Evolutionary conservation across 2,113 vertebrate genomes (phyloP).

Genomic region (Mesocricetus auratus): DNA sequence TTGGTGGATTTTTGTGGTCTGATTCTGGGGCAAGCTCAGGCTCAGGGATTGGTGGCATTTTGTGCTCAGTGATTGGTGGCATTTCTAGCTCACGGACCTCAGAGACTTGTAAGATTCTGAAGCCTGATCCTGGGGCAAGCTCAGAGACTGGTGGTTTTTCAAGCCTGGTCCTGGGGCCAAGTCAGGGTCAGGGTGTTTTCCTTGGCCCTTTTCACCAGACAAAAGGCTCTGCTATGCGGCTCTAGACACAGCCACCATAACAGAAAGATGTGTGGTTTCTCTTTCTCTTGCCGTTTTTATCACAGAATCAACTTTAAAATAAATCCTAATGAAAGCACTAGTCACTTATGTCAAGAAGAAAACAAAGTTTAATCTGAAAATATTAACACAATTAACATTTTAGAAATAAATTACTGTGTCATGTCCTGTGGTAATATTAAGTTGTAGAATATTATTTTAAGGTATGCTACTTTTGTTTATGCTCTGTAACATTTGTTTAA

Average conservation of each 20-base stretch:
- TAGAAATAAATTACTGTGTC: conserved; percentile 72
- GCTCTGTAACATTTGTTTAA: too few species aligned
- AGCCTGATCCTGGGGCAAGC: too few species aligned
- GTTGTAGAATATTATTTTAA: too few species aligned
- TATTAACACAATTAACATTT: conserved; percentile 73
- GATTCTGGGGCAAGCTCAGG: not conserved
- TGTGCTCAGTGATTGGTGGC: too few species aligned
- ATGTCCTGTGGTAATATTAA: conserved; percentile 59
- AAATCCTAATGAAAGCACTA: conserved; percentile 76
- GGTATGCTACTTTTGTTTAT: too few species aligned
- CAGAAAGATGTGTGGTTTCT: conserved; percentile 67
- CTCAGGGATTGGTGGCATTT: not conserved
- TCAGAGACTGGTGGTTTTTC: not conserved
- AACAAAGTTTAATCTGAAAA: conserved; percentile 80
- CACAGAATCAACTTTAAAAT: conserved; percentile 78
- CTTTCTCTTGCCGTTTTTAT: conserved; percentile 73
- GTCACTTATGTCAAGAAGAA: conserved; percentile 80
- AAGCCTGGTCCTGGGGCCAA: not conserved
- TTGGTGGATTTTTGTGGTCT: not conserved
- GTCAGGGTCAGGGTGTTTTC: not conserved
- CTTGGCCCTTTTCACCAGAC: not conserved
- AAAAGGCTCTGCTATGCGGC: conserved; percentile 51
- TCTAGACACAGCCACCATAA: conserved; percentile 59
- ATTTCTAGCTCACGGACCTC: not conserved
- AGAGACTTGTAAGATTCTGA: not conserved